Conservation (phyloP, 1,140 invertebrate species). For the Brachionus manjavacas region DNA sequence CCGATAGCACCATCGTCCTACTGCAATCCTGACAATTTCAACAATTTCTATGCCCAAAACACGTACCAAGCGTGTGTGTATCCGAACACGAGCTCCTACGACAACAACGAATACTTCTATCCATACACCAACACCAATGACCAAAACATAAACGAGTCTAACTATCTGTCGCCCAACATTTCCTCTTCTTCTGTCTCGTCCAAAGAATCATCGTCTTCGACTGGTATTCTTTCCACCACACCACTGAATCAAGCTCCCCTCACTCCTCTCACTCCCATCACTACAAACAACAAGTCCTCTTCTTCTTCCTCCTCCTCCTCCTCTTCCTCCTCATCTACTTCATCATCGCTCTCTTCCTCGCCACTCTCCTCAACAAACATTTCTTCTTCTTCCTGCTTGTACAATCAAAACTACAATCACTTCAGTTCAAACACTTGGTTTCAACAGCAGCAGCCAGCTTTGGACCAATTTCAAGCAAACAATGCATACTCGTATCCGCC, state of each 20-base stretch:
- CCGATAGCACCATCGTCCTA: neutral
- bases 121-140: neutral
- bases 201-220: neutral
- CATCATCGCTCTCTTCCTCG: slow-evolving; percentile 29
- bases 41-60: neutral
- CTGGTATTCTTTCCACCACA: neutral
- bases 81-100: neutral
- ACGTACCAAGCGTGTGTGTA: neutral
- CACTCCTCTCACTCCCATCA: neutral
- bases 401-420: slow-evolving; percentile 1
- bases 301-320: neutral
- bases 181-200: neutral
- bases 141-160: neutral
- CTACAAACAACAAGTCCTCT: neutral
- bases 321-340: neutral
- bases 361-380: slow-evolving; percentile 9
- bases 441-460: neutral
- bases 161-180: neutral
- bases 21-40: neutral
- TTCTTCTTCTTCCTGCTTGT: neutral
- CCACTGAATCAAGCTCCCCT: neutral
- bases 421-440: slow-evolving; percentile 5
- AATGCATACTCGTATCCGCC: neutral
- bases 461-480: slow-evolving; percentile 9
- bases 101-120: slow-evolving; percentile 7